Evolutionary conservation across 2,797 vertebrate genomes (phyloP).

Genomic region (Anniella stebbinsi): DNA sequence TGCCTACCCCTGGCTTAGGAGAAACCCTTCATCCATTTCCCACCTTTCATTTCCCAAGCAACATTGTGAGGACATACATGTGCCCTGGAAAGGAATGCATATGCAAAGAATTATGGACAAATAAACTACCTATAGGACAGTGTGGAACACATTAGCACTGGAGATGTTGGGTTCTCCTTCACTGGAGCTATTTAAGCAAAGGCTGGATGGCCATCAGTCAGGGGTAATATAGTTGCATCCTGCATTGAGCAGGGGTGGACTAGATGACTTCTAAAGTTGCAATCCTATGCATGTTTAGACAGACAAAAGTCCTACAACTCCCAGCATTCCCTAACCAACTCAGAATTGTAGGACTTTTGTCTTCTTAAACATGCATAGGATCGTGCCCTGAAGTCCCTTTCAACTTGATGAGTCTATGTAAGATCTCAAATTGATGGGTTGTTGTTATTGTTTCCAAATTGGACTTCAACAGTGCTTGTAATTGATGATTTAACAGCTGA

Average conservation of each 20-base stretch:
- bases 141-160: no score
- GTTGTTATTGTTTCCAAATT: not conserved
- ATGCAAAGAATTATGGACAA: not conserved
- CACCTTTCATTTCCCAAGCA: not conserved
- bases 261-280: not conserved
- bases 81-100: not conserved
- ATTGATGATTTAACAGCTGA: not conserved
- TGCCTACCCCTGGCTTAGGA: no score
- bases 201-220: not conserved
- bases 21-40: not conserved
- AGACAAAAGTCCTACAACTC: no score
- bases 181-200: not conserved
- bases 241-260: not conserved
- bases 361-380: no score
- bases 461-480: not conserved
- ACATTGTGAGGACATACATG: not conserved
- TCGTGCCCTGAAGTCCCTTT: not conserved
- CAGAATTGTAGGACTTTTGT: no score
- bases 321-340: no score
- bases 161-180: no score
- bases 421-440: not conserved
- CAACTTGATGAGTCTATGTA: not conserved
- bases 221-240: no score
- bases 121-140: not conserved
- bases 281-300: no score